These are phyloP conservation scores for Invenusta paracnida DNA, from an alignment of 2,888 invertebrate species.

Conservation along the genomic window DNA sequence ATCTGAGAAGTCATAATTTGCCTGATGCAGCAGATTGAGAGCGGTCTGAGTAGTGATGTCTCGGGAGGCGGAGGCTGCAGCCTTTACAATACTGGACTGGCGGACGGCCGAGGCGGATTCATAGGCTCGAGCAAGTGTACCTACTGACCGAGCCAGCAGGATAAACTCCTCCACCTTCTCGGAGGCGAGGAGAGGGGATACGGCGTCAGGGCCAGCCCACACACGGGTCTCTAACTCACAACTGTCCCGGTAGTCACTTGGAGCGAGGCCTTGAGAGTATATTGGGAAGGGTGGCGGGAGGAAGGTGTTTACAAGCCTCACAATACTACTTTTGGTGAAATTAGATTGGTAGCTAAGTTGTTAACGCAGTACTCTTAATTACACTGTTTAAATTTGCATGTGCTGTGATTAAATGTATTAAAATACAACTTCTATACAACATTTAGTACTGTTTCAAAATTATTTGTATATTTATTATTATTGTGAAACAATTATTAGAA, in stretches of 20 bases:
- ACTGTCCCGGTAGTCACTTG: not conserved
- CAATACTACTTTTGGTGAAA: too few species aligned
- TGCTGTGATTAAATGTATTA: too few species aligned
- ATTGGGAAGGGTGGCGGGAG: too few species aligned
- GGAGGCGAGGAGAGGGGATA: too few species aligned
- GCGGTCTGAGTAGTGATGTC: constrained; percentile 72
- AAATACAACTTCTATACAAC: too few species aligned
- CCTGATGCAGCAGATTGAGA: constrained; percentile 33
- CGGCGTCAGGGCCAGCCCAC: not conserved
- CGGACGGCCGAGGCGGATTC: constrained; percentile 97
- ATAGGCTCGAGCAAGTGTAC: constrained; percentile 94
- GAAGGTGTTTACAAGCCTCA: too few species aligned
- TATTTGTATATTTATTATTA: too few species aligned
- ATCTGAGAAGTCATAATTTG: constrained; percentile 20
- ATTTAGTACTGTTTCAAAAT: too few species aligned
- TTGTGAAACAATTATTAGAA: too few species aligned
- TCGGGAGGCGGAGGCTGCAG: constrained; percentile 94
- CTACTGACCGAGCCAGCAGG: constrained; percentile 72
- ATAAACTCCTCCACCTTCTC: constrained; percentile 97
- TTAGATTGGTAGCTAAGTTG: too few species aligned
- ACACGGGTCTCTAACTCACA: not conserved
- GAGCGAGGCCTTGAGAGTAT: not conserved
- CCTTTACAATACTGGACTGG: constrained; percentile 96
- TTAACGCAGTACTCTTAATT: too few species aligned
- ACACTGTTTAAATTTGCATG: too few species aligned